Evolutionary conservation across 2,797 vertebrate genomes (phyloP).

Genomic region (Lutjanus campechanus): DNA sequence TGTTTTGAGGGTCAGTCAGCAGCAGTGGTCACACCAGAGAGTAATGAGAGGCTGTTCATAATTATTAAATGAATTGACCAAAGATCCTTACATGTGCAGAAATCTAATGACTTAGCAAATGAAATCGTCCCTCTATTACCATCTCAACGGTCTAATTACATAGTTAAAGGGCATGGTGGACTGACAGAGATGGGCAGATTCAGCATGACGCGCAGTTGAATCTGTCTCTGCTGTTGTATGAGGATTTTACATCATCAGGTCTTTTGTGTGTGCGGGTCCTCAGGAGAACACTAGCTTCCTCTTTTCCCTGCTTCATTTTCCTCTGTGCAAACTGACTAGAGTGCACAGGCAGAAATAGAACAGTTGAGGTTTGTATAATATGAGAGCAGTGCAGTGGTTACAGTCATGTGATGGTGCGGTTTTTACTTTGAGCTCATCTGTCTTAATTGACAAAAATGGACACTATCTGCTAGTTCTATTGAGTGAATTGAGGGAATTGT

Average conservation of each 20-base stretch:
- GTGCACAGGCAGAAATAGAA: constrained; percentile 55
- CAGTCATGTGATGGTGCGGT: constrained; percentile 37
- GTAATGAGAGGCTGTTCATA: constrained; percentile 72
- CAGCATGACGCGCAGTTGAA: constrained; percentile 47
- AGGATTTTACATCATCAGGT: constrained; percentile 47
- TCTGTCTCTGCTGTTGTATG: constrained; percentile 38
- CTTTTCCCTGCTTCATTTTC: constrained; percentile 49
- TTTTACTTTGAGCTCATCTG: constrained; percentile 65
- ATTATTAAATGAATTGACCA: constrained; percentile 82
- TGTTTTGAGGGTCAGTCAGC: constrained; percentile 67
- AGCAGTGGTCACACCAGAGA: constrained; percentile 57
- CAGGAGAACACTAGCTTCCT: constrained; percentile 52
- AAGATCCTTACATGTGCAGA: constrained; percentile 74
- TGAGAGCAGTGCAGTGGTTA: constrained; percentile 26
- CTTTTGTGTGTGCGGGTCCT: constrained; percentile 18
- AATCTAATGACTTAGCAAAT: constrained; percentile 80
- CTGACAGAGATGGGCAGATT: constrained; percentile 66
- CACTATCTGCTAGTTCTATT: constrained; percentile 37
- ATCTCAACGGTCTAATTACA: constrained; percentile 77
- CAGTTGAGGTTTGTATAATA: constrained; percentile 43
- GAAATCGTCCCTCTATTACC: constrained; percentile 76
- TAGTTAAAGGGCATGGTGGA: constrained; percentile 67
- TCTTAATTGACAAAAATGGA: constrained; percentile 74
- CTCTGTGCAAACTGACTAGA: constrained; percentile 40
- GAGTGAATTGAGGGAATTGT: constrained; percentile 46